Base-by-base conservation (phyloP, 2,113 vertebrate species). In the Genyomyrus donnyi region DNA sequence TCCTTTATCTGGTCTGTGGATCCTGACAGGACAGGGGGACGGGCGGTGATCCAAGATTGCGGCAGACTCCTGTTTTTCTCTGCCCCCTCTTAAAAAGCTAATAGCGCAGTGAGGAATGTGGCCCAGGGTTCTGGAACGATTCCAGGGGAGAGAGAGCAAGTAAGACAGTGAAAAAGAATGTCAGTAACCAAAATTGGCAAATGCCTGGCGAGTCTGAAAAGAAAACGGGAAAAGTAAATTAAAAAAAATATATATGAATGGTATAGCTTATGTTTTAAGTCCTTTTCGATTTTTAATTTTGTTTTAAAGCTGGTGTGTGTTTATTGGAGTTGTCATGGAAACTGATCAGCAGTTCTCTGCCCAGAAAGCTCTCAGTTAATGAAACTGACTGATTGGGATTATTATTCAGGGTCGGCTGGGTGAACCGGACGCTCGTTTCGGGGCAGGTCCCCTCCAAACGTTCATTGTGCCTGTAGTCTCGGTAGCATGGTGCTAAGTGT, bases 61-160 rank as follows among this genome's bases (percentile, higher is more conserved):
- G 2, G 35, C 62, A 52, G 27, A n/a, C 46, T n/a, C 52, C 52
- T 46, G 45, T 50, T 87, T 56, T 31, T 90, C 91, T 94, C 93
- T 95, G 93, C 48, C 92, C 90, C 91, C 94, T 93, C 95, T 95
- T 92, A 48, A 93, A 95, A 93, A 95, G 95, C 93, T 95, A 94
- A 92, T 95, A 95, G 91, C 92, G 91, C 94, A 89, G 91, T 92
- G 91, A 93, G 94, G 95, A 95, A 96, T 96, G 95, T 92, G 94
- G 94, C 93, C 77, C 66, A 90, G 92, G 90, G 89, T 90, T 91
- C 91, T 96, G 95, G 94, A 93, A 90, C 24, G 42, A 56, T 90
- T 96, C 94, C 95, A 96, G 91, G 56, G 89, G 3, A 88, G 87
- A 91, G 90, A 90, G 89, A 70, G 83, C 62, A 90, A 89, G 84